These are phyloP conservation scores for Tetanocera ferruginea DNA, from an alignment of 2,888 invertebrate genomes.

Conservation along the genomic window DNA sequence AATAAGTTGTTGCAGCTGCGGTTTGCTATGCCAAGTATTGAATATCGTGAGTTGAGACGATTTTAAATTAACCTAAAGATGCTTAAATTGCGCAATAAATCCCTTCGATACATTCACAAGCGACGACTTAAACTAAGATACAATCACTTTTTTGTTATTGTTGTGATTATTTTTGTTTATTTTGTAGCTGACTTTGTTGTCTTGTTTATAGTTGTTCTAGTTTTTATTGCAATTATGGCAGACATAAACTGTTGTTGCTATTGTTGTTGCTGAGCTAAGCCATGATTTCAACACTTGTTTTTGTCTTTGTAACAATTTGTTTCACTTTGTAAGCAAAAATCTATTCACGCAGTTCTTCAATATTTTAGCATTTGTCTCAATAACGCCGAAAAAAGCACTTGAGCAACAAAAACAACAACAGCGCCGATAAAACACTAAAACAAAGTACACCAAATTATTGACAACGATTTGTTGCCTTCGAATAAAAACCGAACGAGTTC, in stretches of 20 bases:
- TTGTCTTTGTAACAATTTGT: neutral
- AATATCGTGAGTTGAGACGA: slow-evolving; percentile 11
- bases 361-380: slow-evolving; percentile 13
- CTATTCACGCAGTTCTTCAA: slow-evolving; percentile 23
- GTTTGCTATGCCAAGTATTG: neutral
- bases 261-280: neutral
- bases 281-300: slow-evolving; percentile 11
- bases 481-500: slow-evolving; percentile 6
- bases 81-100: slow-evolving; percentile 8
- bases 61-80: slow-evolving; percentile 4
- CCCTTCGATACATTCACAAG: neutral
- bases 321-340: slow-evolving; percentile 4
- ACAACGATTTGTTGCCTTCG: neutral
- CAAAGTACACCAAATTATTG: neutral
- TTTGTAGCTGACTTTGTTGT: neutral
- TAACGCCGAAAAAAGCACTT: neutral
- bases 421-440: neutral
- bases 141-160: slow-evolving; percentile 12
- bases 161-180: slow-evolving; percentile 16
- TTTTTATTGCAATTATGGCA: neutral
- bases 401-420: neutral
- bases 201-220: neutral
- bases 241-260: neutral
- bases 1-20: slow-evolving; percentile 4
- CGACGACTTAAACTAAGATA: neutral